Base-by-base conservation (phyloP, 2,113 vertebrate genomes). In the Pedionomus torquatus region DNA sequence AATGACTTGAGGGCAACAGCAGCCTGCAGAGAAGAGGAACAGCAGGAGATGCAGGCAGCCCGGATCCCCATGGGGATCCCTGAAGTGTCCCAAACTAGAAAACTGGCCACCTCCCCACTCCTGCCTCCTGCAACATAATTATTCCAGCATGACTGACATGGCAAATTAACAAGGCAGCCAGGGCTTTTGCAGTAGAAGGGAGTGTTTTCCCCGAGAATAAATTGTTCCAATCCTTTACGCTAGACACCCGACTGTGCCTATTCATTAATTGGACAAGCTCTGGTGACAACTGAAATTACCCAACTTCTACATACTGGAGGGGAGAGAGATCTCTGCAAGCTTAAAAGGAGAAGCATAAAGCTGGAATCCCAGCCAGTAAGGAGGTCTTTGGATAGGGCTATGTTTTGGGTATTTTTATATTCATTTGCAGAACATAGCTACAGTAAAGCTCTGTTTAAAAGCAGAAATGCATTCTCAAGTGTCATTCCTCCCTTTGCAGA, bases 191-290 rank as follows among this genome's bases (percentile, higher is more conserved):
- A 94, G 75, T 20, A 81, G 74, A 88, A 75, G 85, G 37, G 64
- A 82, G 61, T 52, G 60, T 68, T 93, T 91, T 86, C 93, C 76
- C 74, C 37, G 5, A 43, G 57, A 96, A 96, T 89, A 95, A 97
- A 96, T 84, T 71, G 91, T 74, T 96, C 72, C 76, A 92, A 87
- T 95, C 90, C 84, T 93, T 93, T 92, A 96, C 7, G 25, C 72
- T 63, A 91, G 89, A 94, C 77, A 89, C 77, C 93, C 58, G 20
- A 71, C 89, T 65, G 6, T 95, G 95, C 66, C 83, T 92, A 15
- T 79, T 93, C 80, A 95, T 95, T 97, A 96, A 96, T n/a, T 96
- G 95, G 92, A 92, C 92, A 95, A 92, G 80, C 81, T 95, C 83
- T 90, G 86, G 79, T 80, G 94, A 93, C 92, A 96, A 85, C 63